Conservation (phyloP, 2,888 invertebrate species). For the Poecilobothrus nobilitatus region DNA sequence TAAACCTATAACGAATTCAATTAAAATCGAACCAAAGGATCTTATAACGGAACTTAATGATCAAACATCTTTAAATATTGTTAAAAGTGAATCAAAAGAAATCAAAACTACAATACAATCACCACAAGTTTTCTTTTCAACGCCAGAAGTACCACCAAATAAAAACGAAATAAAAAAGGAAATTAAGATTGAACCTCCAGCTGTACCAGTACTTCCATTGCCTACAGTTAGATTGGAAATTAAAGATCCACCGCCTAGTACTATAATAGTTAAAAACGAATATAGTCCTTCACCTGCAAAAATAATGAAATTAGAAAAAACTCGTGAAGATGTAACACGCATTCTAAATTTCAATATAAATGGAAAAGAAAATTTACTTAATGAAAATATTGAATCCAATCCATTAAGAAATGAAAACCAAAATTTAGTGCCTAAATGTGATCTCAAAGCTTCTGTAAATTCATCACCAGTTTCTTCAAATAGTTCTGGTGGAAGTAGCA, state of each 20-base stretch:
- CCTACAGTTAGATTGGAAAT: neutral
- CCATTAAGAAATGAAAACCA: slow-evolving; percentile 11
- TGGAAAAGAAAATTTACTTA: neutral
- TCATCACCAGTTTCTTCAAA: slow-evolving; percentile 13
- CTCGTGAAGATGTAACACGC: slow-evolving; percentile 38
- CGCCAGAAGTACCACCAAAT: neutral
- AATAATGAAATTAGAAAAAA: slow-evolving; percentile 27
- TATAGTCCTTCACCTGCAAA: slow-evolving; percentile 23
- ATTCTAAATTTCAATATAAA: slow-evolving; percentile 33
- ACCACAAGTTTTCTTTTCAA: neutral
- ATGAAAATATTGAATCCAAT: slow-evolving; percentile 4
- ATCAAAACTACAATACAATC: neutral
- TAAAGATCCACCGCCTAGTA: slow-evolving; percentile 18
- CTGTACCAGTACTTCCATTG: neutral
- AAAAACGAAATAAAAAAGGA: slow-evolving; percentile 12
- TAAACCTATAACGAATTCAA: neutral
- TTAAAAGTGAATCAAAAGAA: neutral
- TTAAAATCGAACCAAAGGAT: slow-evolving; percentile 8
- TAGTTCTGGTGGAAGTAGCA: slow-evolving; percentile 15
- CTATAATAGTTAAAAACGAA: slow-evolving; percentile 25
- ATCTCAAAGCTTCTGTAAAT: slow-evolving; percentile 18
- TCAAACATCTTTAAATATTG: neutral
- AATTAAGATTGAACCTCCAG: slow-evolving; percentile 10
- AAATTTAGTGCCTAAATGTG: slow-evolving; percentile 21
- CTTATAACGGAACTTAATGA: neutral